These are phyloP conservation scores for Coreius guichenoti DNA, from an alignment of 2,797 vertebrate species.

Conservation along the genomic window DNA sequence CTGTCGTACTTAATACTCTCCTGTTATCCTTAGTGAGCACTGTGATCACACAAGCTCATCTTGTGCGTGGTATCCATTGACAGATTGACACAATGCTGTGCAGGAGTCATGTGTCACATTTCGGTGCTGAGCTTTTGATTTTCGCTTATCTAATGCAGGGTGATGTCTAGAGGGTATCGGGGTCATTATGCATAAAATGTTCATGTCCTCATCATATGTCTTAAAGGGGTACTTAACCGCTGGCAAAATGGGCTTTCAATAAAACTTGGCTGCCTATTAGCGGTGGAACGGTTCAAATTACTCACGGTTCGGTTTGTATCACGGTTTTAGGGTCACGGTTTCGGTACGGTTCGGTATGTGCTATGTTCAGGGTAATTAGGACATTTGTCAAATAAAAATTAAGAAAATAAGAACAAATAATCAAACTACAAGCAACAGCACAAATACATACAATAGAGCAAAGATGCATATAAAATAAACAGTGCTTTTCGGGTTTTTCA, in stretches of 20 bases:
- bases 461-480: too few species aligned
- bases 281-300: too few species aligned
- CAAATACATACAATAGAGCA: too few species aligned
- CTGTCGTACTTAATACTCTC: conserved; percentile 17
- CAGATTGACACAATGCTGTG: background rate
- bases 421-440: too few species aligned
- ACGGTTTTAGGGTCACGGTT: too few species aligned
- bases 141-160: background rate
- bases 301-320: too few species aligned
- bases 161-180: background rate
- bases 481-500: too few species aligned
- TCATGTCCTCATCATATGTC: background rate
- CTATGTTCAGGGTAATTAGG: too few species aligned
- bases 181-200: background rate
- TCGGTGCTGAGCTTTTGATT: background rate
- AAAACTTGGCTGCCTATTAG: background rate
- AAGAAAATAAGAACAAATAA: too few species aligned
- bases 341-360: too few species aligned
- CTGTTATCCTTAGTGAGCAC: conserved; percentile 29
- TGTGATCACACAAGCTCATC: background rate
- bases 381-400: too few species aligned
- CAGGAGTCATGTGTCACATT: conserved; percentile 22
- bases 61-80: background rate
- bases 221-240: background rate
- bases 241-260: background rate